A percentile compares a stretch with the other conserved stretches of the same genome.
phyloP scores from a whole-genome alignment of 1,140 invertebrate genomes.

The Neodiprion pinetum region DNA sequence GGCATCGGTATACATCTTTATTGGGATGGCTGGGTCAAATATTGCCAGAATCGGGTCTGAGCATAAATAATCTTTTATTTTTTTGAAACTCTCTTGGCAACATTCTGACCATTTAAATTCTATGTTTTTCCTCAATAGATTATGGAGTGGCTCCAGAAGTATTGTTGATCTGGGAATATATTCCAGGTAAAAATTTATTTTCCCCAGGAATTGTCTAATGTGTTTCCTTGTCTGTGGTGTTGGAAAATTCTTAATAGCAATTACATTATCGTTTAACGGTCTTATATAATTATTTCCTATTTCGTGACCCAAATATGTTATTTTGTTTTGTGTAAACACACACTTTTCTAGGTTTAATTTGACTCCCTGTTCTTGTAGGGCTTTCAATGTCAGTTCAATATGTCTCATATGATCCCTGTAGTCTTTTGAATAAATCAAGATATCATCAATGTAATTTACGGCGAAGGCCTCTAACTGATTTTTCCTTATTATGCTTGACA shows the following conservation, averaged over 20 bases:
- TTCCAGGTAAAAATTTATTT: conserved; percentile 34
- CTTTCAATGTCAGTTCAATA: neutral
- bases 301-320: neutral
- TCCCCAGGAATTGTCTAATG: conserved; percentile 32
- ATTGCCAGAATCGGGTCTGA: conserved; percentile 27
- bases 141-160: conserved; percentile 25
- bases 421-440: neutral
- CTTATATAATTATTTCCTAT: conserved; percentile 20
- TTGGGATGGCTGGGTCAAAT: conserved; percentile 28
- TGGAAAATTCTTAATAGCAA: neutral
- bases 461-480: neutral
- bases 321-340: neutral
- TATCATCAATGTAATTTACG: conserved; percentile 26
- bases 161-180: conserved; percentile 25
- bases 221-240: neutral
- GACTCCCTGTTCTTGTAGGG: neutral
- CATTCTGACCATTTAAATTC: conserved; percentile 26
- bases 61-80: conserved; percentile 25
- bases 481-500: conserved; percentile 14
- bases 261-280: neutral
- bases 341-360: neutral
- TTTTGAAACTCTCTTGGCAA: conserved; percentile 23
- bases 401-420: neutral
- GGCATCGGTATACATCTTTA: conserved; percentile 34
- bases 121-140: conserved; percentile 27